phyloP scores from a whole-genome alignment of 2,113 vertebrate species.

The Istiophorus platypterus region DNA sequence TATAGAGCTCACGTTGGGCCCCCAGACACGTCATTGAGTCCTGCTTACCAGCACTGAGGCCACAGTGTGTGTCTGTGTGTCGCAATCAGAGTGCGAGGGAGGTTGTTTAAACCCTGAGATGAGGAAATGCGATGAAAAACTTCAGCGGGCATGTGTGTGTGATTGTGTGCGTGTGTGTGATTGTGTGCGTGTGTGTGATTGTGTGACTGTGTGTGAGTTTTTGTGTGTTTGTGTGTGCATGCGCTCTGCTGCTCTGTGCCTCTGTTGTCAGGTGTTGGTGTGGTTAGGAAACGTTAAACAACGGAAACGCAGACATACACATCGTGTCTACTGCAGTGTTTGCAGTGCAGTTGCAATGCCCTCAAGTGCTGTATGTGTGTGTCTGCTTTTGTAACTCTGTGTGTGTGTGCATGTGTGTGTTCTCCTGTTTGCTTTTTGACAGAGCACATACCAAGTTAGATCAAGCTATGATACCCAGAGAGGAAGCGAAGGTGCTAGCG shows the following conservation, averaged over 20 bases:
- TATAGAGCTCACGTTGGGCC: constrained; percentile 70
- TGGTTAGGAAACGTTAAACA: constrained; percentile 74
- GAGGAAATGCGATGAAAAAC: constrained; percentile 65
- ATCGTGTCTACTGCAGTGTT: constrained; percentile 44
- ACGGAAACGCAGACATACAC: constrained; percentile 53
- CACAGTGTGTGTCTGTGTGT: constrained; percentile 55
- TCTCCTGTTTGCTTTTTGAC: constrained; percentile 16
- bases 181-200: constrained; percentile 8
- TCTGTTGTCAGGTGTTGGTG: constrained; percentile 73
- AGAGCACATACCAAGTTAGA: constrained; percentile 15
- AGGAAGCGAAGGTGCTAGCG: constrained; percentile 78
- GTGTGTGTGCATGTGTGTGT: neutral
- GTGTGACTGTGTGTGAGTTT: constrained; percentile 1
- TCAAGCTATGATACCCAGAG: constrained; percentile 41
- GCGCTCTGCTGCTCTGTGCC: constrained; percentile 29
- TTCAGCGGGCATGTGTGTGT: constrained; percentile 63
- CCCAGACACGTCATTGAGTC: constrained; percentile 69
- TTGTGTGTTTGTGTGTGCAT: constrained; percentile 8
- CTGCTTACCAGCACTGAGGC: constrained; percentile 63
- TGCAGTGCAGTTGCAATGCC: constrained; percentile 55
- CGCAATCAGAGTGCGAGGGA: constrained; percentile 59
- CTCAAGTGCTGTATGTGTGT: constrained; percentile 16
- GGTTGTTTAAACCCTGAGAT: constrained; percentile 55
- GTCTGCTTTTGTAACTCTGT: neutral
- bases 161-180: neutral